Conservation (phyloP, 1,140 invertebrate genomes). For the Teleogryllus occipitalis region DNA sequence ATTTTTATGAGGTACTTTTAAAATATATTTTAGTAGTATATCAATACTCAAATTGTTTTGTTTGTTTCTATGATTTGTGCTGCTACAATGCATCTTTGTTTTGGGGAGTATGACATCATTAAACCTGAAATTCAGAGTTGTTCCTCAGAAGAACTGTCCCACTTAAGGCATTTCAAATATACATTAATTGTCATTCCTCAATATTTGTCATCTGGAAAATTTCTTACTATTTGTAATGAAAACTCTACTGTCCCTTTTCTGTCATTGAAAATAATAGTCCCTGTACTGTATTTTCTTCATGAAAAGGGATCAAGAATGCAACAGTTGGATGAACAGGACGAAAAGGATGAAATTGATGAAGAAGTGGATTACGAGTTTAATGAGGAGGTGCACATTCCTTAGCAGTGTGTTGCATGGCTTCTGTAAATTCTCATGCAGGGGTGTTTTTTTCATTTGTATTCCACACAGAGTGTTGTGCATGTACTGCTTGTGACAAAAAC, state of each 20-base stretch:
- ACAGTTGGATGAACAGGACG: constrained; percentile 19
- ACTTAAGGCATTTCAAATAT: no score
- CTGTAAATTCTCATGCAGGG: background rate
- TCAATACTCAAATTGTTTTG: no score
- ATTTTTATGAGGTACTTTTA: no score
- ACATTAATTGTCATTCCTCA: no score
- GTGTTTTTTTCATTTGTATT: constrained; percentile 9
- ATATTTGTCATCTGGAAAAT: background rate
- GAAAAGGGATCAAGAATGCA: constrained; percentile 17
- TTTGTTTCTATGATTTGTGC: no score
- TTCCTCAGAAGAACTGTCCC: no score
- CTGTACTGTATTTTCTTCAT: background rate
- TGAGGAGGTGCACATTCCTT: constrained; percentile 26
- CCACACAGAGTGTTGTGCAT: background rate
- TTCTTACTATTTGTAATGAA: background rate
- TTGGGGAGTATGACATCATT: no score
- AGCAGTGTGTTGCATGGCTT: constrained; percentile 10
- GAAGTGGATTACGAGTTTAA: constrained; percentile 28
- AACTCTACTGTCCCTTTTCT: background rate
- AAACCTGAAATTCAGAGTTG: no score
- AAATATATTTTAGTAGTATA: no score
- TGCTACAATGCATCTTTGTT: no score
- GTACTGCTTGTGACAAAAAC: background rate
- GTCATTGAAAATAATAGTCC: background rate
- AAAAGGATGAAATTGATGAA: constrained; percentile 30